Base-by-base conservation (phyloP, 1,140 invertebrate species). In the Ostrea denselamellosa region DNA sequence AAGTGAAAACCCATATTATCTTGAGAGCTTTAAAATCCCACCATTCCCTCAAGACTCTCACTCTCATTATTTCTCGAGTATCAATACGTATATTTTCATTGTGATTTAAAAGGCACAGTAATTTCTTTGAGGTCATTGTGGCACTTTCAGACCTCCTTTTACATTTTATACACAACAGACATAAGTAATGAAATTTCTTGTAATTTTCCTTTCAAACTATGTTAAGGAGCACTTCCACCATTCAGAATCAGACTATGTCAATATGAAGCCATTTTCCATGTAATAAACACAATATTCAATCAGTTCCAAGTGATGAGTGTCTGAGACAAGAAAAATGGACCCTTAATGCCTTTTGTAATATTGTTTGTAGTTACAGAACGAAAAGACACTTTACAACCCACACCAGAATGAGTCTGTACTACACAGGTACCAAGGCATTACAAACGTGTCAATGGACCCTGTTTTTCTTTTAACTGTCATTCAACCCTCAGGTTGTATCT, bases 81-180 rank as follows among this genome's bases (percentile, higher is more conserved):
- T 44, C 34, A 44, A 44, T 34, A 77, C 28, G 25, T 77, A 34
- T 71, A 71, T 77, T 77, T 77, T 77, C 68, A 77, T 77, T 77
- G 68, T 77, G 68, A 77, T 77, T 77, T 77, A 77, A 77, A 77
- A 77, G 68, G 68, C 68, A 77, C 28, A 12, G 68, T 77, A 77
- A 77, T 44, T 77, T 28, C 25, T 77, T 25, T 34, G 28, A 77
- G 68, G 68, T 28, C 68, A 77, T 44, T 77, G 68, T 77, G 14
- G 68, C 68, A 34, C 25, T 77, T 77, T 77, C 68, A 34, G 68
- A 25, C 68, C 25, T 77, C 9, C 28, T 25, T 28, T 77, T 77
- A 17, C 0, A 34, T n/a, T 17, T 62, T n/a, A 62, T n/a, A 62
- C 17, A 62, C 56, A 34, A 25, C 9, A 34, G 9, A 77, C 28